Evolutionary conservation across 2,888 invertebrate species (phyloP).

Genomic region (Coecobrya sp.): DNA sequence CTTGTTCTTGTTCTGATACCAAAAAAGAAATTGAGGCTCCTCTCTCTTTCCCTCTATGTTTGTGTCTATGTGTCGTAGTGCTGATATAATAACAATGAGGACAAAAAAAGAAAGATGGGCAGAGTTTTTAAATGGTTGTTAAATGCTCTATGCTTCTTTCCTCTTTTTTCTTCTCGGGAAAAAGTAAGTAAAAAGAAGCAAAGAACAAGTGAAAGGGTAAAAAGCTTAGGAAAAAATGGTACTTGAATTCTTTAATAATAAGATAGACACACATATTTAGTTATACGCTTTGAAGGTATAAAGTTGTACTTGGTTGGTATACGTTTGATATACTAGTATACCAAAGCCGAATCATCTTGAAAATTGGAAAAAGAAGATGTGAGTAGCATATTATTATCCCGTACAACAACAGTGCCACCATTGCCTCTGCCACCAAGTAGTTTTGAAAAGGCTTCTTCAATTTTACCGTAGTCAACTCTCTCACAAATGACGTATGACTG

Average conservation of each 20-base stretch:
- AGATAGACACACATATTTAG: background rate
- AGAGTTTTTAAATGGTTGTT: conserved; percentile 76
- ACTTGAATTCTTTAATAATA: conserved; percentile 40
- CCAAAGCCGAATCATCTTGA: background rate
- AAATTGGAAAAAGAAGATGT: conserved; percentile 66
- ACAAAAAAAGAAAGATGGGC: conserved; percentile 13
- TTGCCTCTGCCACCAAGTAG: background rate
- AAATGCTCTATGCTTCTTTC: conserved; percentile 56
- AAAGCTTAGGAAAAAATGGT: conserved; percentile 36
- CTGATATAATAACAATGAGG: conserved; percentile 73
- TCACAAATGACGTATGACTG: conserved; percentile 69
- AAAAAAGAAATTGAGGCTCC: background rate
- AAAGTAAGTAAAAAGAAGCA: background rate
- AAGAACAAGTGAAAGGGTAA: conserved; percentile 38
- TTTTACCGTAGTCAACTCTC: conserved; percentile 4
- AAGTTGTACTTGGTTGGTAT: too few relatives aligned
- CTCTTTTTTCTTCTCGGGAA: background rate
- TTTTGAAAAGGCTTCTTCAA: background rate
- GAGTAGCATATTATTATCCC: conserved; percentile 64
- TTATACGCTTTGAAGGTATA: background rate
- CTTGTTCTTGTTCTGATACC: conserved; percentile 8
- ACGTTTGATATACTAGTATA: too few relatives aligned
- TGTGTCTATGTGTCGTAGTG: background rate
- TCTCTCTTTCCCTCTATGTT: background rate
- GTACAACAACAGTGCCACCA: background rate